A percentile compares a stretch with the other conserved stretches of the same genome.
These are phyloP conservation scores for Chrosomus eos DNA, from an alignment of 2,797 vertebrate genomes.

Conservation along the genomic window DNA sequence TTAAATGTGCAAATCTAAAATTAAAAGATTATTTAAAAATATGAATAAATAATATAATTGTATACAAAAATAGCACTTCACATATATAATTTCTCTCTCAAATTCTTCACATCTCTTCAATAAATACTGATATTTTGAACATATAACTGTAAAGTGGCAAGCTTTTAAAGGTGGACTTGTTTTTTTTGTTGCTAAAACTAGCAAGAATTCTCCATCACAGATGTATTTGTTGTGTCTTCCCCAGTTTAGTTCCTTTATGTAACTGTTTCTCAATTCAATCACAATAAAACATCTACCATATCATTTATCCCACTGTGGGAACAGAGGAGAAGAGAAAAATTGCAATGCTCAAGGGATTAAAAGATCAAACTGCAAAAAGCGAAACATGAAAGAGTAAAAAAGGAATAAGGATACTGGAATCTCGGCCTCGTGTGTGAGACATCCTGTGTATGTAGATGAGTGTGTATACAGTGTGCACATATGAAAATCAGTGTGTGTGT, in stretches of 20 bases:
- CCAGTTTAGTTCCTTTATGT: constrained; percentile 18
- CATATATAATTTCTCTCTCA: neutral
- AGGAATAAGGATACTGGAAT: constrained; percentile 52
- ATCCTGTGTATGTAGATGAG: constrained; percentile 62
- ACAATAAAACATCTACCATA: constrained; percentile 55
- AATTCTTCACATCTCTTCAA: neutral
- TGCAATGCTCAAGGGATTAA: constrained; percentile 50
- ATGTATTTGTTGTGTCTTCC: constrained; percentile 29
- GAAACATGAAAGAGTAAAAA: constrained; percentile 47
- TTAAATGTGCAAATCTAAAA: neutral
- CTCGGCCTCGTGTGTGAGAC: constrained; percentile 58
- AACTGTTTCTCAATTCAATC: constrained; percentile 44
- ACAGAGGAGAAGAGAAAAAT: constrained; percentile 43
- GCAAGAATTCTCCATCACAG: neutral
- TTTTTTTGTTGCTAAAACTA: neutral
- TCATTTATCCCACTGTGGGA: constrained; percentile 56
- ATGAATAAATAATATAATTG: neutral
- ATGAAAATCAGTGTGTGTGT: constrained; percentile 50
- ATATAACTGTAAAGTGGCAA: neutral
- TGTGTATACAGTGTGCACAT: constrained; percentile 42
- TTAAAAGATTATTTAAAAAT: neutral
- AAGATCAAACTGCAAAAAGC: constrained; percentile 52
- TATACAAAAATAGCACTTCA: neutral
- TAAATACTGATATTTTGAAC: neutral
- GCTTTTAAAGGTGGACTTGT: neutral